Conservation (phyloP, 1,140 invertebrate species). For the Megalonaias nervosa region DNA sequence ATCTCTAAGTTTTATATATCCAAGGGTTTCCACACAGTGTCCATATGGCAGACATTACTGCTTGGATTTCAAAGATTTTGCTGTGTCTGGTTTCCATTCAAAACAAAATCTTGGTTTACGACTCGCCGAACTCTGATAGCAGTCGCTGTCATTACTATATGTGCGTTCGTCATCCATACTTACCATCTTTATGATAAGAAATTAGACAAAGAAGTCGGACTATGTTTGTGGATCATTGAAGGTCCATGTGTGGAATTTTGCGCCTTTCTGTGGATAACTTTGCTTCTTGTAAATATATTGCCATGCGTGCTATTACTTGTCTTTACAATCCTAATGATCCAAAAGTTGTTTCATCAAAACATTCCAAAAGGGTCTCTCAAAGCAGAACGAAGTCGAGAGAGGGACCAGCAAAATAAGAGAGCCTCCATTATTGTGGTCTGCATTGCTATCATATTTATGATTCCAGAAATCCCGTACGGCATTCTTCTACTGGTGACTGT, state of each 20-base stretch:
- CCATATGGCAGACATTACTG: constrained; percentile 31
- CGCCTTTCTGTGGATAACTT: constrained; percentile 23
- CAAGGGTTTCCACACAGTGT: constrained; percentile 24
- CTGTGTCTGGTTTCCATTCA: constrained; percentile 22
- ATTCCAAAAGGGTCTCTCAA: no score
- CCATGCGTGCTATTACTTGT: constrained; percentile 16
- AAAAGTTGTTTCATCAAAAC: background rate
- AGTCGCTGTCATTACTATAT: background rate
- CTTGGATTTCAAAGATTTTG: constrained; percentile 26
- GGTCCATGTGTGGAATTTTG: constrained; percentile 13
- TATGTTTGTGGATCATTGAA: constrained; percentile 17
- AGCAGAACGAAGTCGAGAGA: no score
- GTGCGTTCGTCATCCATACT: constrained; percentile 25
- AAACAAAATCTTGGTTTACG: constrained; percentile 15
- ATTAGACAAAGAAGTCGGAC: background rate
- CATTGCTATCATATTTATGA: constrained; percentile 13
- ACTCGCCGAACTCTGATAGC: constrained; percentile 8
- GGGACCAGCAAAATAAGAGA: constrained; percentile 3
- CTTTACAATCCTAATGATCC: constrained; percentile 8
- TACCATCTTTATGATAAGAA: constrained; percentile 23
- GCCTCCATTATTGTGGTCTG: constrained; percentile 8
- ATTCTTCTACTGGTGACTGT: constrained; percentile 9
- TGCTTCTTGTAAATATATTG: constrained; percentile 21
- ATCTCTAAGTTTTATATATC: constrained; percentile 14
- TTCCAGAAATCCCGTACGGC: constrained; percentile 27